phyloP scores from a whole-genome alignment of 2,797 vertebrate species.

The Chromis chromis region DNA sequence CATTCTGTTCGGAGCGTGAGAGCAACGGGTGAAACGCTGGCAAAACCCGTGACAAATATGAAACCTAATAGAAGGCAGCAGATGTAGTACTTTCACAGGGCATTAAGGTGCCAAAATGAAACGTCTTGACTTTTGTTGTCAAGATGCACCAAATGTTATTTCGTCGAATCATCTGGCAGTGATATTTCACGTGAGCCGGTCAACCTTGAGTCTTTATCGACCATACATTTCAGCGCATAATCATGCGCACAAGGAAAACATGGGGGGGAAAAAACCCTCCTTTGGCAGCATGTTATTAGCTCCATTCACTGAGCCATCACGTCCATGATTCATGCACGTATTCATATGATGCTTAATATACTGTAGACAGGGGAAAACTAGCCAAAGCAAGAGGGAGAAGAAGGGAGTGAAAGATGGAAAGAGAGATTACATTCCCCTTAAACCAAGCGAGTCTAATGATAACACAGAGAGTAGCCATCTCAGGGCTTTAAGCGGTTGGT shows the following conservation, averaged over 20 bases:
- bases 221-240: conserved; percentile 31
- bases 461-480: conserved; percentile 51
- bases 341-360: conserved; percentile 50
- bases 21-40: conserved; percentile 41
- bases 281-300: conserved; percentile 15
- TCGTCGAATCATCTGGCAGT: conserved; percentile 51
- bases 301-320: conserved; percentile 42
- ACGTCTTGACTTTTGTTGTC: conserved; percentile 79
- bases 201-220: conserved; percentile 58
- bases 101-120: conserved; percentile 52
- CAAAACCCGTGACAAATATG: conserved; percentile 58
- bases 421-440: conserved; percentile 41
- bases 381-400: not conserved
- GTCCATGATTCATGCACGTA: conserved; percentile 54
- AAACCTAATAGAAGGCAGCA: conserved; percentile 69
- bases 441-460: conserved; percentile 56
- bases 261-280: not conserved
- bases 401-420: conserved; percentile 1
- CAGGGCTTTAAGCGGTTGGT: conserved; percentile 40
- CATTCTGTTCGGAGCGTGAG: conserved; percentile 37
- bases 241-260: conserved; percentile 25
- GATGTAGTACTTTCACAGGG: conserved; percentile 64
- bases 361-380: conserved; percentile 11
- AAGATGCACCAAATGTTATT: conserved; percentile 69
- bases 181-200: conserved; percentile 24